Evolutionary conservation across 2,888 invertebrate species (phyloP).

Genomic region (Melinaea menophilus): DNA sequence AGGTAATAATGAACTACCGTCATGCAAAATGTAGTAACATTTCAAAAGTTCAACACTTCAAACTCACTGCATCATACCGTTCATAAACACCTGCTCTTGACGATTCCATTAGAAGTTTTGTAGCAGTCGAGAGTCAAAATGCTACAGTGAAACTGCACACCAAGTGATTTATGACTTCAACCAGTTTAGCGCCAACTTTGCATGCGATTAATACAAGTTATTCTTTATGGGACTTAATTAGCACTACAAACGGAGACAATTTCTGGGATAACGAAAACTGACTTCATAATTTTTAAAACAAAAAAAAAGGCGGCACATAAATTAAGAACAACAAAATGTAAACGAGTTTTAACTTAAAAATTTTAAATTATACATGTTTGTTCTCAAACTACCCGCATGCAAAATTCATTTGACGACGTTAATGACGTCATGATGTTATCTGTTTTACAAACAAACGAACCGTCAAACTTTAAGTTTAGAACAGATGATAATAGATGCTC

Average conservation of each 20-base stretch:
- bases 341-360: no score
- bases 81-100: conserved; percentile 29
- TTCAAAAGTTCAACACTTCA: conserved; percentile 23
- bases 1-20: not conserved
- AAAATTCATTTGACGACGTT: no score
- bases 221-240: not conserved
- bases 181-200: not conserved
- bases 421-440: no score
- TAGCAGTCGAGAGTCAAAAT: conserved; percentile 21
- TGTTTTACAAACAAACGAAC: no score
- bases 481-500: no score
- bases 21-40: conserved; percentile 13
- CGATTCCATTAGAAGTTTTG: conserved; percentile 32
- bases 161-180: conserved; percentile 7
- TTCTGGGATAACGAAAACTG: no score
- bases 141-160: conserved; percentile 23
- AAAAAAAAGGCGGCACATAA: no score
- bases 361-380: no score
- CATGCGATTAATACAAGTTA: not conserved
- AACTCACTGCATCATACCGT: conserved; percentile 21
- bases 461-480: no score
- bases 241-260: not conserved
- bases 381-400: no score
- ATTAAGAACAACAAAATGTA: no score
- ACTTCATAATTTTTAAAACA: no score